phyloP scores from a whole-genome alignment of 2,888 invertebrate genomes.

The Drosophila paranaensis region DNA sequence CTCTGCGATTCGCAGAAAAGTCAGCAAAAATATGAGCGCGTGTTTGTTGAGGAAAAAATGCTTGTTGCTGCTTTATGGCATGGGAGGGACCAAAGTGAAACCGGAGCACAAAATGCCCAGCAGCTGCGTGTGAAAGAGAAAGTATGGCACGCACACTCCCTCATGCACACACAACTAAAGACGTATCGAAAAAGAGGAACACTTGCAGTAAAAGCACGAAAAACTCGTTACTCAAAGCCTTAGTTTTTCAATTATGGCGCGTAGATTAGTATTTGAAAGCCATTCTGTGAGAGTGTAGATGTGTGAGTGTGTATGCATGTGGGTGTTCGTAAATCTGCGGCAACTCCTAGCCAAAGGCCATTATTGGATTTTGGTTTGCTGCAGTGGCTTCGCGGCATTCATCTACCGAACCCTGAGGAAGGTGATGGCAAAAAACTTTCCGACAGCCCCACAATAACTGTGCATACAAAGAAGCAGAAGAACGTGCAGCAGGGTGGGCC shows the following conservation, averaged over 20 bases:
- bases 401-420: conserved; percentile 40
- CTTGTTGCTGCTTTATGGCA: conserved; percentile 63
- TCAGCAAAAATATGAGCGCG: conserved; percentile 64
- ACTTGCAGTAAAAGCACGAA: conserved; percentile 73
- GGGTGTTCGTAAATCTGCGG: conserved; percentile 66
- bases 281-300: conserved; percentile 25
- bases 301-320: conserved; percentile 2
- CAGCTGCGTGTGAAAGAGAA: conserved; percentile 33
- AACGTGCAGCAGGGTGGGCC: conserved; percentile 44
- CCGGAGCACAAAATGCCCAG: conserved; percentile 39
- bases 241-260: conserved; percentile 78
- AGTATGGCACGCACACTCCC: conserved; percentile 19
- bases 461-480: conserved; percentile 60
- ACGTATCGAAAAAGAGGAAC: conserved; percentile 36
- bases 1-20: conserved; percentile 44
- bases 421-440: conserved; percentile 54
- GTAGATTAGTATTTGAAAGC: conserved; percentile 78
- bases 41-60: conserved; percentile 55
- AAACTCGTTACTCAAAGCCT: conserved; percentile 77
- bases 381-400: conserved; percentile 10
- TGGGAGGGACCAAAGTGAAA: conserved; percentile 2
- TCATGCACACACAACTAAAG: conserved; percentile 1
- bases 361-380: conserved; percentile 67
- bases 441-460: conserved; percentile 74
- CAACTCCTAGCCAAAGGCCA: conserved; percentile 43